Conservation (phyloP, 2,113 vertebrate genomes). For the Carollia perspicillata region DNA sequence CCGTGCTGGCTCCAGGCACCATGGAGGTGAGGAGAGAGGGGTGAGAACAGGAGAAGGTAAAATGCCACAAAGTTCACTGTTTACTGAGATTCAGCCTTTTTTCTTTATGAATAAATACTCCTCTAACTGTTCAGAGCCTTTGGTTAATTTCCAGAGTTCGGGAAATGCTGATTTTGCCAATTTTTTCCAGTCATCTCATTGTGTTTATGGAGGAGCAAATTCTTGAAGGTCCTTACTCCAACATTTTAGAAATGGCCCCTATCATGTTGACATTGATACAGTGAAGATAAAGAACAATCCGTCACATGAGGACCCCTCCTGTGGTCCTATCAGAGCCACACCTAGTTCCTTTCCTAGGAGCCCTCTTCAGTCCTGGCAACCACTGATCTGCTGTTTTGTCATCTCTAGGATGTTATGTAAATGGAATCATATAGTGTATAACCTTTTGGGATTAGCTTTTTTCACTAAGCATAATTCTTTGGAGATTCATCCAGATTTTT, state of each 20-base stretch:
- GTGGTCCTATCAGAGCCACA: not conserved
- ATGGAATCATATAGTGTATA: not conserved
- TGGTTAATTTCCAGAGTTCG: not conserved
- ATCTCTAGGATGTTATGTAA: not conserved
- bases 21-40: not conserved
- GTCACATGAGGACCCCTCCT: not conserved
- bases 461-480: not conserved
- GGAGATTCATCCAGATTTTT: not conserved
- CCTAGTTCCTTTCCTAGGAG: not conserved
- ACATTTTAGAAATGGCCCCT: not conserved
- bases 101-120: not conserved
- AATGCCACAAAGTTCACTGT: not conserved
- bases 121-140: not conserved
- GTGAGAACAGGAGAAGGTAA: not conserved
- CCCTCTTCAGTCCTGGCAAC: not conserved
- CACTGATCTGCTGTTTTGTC: not conserved
- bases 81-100: not conserved
- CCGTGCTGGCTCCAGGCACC: not conserved
- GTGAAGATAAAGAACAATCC: not conserved
- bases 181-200: not conserved
- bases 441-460: not conserved
- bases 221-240: not conserved
- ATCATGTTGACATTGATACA: not conserved
- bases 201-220: not conserved
- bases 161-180: not conserved